Evolutionary conservation across 2,888 invertebrate species (phyloP).

Genomic region (Congeria kusceri): DNA sequence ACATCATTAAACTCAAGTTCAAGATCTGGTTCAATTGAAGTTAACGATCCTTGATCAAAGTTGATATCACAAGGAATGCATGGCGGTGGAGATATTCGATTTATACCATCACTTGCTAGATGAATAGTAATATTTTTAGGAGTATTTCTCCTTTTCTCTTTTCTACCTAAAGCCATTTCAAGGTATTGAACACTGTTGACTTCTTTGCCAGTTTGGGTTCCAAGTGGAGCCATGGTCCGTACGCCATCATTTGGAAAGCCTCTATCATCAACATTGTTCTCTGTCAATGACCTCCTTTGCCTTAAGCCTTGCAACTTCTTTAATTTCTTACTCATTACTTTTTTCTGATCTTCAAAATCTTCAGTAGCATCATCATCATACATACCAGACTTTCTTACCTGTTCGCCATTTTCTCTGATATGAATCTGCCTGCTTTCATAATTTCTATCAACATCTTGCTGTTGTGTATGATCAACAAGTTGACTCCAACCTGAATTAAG

Average conservation of each 20-base stretch:
- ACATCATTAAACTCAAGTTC: conserved; percentile 52
- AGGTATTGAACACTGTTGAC: too few relatives aligned
- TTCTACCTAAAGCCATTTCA: background rate
- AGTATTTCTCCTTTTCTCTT: background rate
- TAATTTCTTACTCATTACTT: background rate
- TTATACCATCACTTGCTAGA: background rate
- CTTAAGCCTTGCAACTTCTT: too few relatives aligned
- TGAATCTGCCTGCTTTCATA: background rate
- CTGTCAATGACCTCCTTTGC: too few relatives aligned
- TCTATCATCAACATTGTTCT: too few relatives aligned
- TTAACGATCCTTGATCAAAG: conserved; percentile 35
- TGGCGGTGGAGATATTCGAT: conserved; percentile 32
- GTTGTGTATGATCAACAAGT: too few relatives aligned
- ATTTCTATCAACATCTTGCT: background rate
- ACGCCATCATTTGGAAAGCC: too few relatives aligned
- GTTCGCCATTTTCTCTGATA: background rate
- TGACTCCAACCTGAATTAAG: too few relatives aligned
- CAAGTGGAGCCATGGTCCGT: too few relatives aligned
- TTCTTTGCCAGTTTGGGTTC: too few relatives aligned
- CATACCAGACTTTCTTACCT: background rate
- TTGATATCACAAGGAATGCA: conserved; percentile 22
- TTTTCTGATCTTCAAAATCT: background rate
- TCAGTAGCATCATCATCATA: background rate
- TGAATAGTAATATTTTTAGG: conserved; percentile 2
- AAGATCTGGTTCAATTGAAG: conserved; percentile 58